Evolutionary conservation across 2,888 invertebrate species (phyloP).

Genomic region (Ophion costatus): DNA sequence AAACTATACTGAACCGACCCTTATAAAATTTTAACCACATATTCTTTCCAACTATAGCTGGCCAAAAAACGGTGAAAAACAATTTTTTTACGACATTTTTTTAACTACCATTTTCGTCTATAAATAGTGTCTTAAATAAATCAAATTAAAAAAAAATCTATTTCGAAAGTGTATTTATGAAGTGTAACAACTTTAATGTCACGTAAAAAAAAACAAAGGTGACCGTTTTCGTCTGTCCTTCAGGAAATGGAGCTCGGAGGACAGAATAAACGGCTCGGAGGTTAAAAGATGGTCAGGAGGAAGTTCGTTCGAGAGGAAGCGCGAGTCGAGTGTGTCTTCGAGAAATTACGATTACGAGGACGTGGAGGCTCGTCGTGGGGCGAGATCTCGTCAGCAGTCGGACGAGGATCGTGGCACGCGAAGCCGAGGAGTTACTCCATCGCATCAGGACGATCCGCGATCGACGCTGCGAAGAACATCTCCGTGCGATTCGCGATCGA

Average conservation of each 20-base stretch:
- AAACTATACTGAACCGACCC: too few species aligned
- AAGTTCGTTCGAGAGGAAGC: constrained; percentile 69
- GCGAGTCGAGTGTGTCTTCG: constrained; percentile 69
- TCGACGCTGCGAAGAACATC: constrained; percentile 42
- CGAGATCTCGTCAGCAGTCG: constrained; percentile 66
- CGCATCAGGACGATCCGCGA: constrained; percentile 68
- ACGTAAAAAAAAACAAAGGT: constrained; percentile 17
- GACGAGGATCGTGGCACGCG: constrained; percentile 51
- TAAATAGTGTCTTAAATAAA: too few species aligned
- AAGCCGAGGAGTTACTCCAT: constrained; percentile 11
- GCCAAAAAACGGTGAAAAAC: too few species aligned
- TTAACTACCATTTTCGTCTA: too few species aligned
- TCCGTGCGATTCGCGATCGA: not conserved
- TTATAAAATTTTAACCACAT: too few species aligned
- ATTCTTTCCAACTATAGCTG: too few species aligned
- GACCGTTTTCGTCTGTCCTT: constrained; percentile 16
- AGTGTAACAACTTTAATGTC: too few species aligned
- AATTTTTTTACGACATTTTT: too few species aligned
- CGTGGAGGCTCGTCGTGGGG: constrained; percentile 66
- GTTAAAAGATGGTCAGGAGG: constrained; percentile 77
- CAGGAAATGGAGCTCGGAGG: constrained; percentile 78
- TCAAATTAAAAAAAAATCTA: too few species aligned
- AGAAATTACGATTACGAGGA: constrained; percentile 73
- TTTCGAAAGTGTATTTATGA: too few species aligned
- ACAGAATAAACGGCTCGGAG: constrained; percentile 75